These are phyloP conservation scores for Boloria euphrosyne DNA, from an alignment of 2,888 invertebrate genomes.

Conservation along the genomic window DNA sequence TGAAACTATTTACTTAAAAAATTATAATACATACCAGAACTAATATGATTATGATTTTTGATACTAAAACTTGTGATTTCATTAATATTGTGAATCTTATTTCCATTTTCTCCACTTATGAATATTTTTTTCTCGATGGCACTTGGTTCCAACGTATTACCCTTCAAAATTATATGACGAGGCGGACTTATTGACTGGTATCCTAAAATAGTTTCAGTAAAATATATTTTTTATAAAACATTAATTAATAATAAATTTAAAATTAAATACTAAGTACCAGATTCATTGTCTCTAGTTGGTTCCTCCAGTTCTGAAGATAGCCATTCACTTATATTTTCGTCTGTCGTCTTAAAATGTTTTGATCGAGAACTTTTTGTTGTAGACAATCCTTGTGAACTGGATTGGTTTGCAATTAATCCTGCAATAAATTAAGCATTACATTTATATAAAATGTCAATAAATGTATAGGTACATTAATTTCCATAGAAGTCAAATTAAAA, in stretches of 20 bases:
- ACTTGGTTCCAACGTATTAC: no score
- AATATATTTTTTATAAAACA: not conserved
- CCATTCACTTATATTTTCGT: constrained; percentile 49
- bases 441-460: not conserved
- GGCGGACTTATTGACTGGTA: constrained; percentile 46
- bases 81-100: constrained; percentile 13
- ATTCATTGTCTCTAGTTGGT: constrained; percentile 51
- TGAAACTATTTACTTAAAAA: constrained; percentile 1
- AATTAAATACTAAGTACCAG: constrained; percentile 45
- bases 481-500: not conserved
- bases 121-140: not conserved
- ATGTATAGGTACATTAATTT: not conserved
- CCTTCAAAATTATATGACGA: constrained; percentile 20
- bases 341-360: constrained; percentile 42
- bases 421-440: not conserved
- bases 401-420: not conserved
- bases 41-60: not conserved
- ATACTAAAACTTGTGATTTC: not conserved
- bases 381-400: not conserved
- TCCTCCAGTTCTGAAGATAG: constrained; percentile 46
- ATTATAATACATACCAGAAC: constrained; percentile 20
- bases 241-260: not conserved
- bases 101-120: not conserved
- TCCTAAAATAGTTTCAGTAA: constrained; percentile 42
- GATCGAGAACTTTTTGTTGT: constrained; percentile 13